These are phyloP conservation scores for Callimorpha dominula DNA, from an alignment of 2,888 invertebrate species.

Conservation along the genomic window DNA sequence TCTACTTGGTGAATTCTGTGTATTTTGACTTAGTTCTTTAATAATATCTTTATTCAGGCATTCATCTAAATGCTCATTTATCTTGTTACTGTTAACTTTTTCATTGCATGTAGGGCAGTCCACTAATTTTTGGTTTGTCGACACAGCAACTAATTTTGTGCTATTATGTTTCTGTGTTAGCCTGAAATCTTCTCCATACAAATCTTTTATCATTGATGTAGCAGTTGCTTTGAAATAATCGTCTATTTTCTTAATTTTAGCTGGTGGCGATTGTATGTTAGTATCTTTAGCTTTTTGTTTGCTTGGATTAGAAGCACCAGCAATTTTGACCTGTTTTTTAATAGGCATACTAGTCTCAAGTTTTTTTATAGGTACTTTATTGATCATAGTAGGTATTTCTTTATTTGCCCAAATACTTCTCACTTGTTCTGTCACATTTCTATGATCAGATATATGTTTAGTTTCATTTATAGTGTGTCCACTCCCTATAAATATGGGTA, in stretches of 20 bases:
- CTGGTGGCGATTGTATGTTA: constrained; percentile 59
- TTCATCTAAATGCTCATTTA: constrained; percentile 81
- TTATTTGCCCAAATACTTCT: constrained; percentile 65
- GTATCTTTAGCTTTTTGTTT: constrained; percentile 60
- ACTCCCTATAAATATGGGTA: constrained; percentile 53
- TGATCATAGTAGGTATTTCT: constrained; percentile 41
- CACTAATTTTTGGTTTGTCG: constrained; percentile 55
- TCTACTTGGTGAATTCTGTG: constrained; percentile 1
- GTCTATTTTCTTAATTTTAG: constrained; percentile 77
- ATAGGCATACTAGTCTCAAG: not conserved
- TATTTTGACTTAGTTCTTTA: constrained; percentile 57
- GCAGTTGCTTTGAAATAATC: constrained; percentile 71
- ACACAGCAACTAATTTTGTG: constrained; percentile 62
- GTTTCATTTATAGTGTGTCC: constrained; percentile 50
- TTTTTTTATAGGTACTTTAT: constrained; percentile 13
- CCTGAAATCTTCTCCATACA: constrained; percentile 76
- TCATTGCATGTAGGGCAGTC: constrained; percentile 83
- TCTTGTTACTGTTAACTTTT: constrained; percentile 63
- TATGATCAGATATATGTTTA: constrained; percentile 41
- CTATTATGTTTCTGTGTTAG: constrained; percentile 57
- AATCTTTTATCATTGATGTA: constrained; percentile 69
- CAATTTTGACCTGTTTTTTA: constrained; percentile 23
- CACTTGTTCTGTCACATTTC: constrained; percentile 54
- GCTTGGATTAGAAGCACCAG: constrained; percentile 38
- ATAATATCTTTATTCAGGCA: constrained; percentile 78